A percentile compares a stretch with the other conserved stretches of the same genome.
These are phyloP conservation scores for Camponotus pennsylvanicus DNA, from an alignment of 1,140 invertebrate species.

Conservation along the genomic window DNA sequence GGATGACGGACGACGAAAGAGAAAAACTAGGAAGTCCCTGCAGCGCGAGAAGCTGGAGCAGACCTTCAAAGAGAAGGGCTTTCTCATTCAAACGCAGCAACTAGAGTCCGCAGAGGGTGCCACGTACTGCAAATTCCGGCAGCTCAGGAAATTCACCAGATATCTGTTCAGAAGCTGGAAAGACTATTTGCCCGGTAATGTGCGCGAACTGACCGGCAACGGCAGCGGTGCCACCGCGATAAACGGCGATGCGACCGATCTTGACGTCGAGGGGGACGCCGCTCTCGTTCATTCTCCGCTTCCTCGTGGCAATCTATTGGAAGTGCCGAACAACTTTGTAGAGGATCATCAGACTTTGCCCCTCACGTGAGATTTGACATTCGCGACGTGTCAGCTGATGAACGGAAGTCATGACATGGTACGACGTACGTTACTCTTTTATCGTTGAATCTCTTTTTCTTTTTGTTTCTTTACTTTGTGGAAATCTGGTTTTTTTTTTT, in stretches of 20 bases:
- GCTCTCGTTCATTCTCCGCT: slow-evolving; percentile 62
- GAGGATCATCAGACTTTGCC: slow-evolving; percentile 80
- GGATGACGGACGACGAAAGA: slow-evolving; percentile 88
- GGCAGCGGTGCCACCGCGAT: slow-evolving; percentile 56
- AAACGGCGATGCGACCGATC: slow-evolving; percentile 70
- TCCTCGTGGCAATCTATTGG: slow-evolving; percentile 70
- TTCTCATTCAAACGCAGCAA: slow-evolving; percentile 96
- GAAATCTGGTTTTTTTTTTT: background rate
- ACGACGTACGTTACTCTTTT: background rate
- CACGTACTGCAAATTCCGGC: slow-evolving; percentile 97
- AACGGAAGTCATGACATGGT: background rate
- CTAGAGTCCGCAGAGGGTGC: slow-evolving; percentile 96
- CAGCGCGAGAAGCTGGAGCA: slow-evolving; percentile 96
- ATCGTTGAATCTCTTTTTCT: background rate
- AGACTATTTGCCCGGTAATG: slow-evolving; percentile 94
- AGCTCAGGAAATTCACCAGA: slow-evolving; percentile 95
- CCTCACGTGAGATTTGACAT: slow-evolving; percentile 73
- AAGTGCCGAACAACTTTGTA: slow-evolving; percentile 75
- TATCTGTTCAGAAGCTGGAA: slow-evolving; percentile 97
- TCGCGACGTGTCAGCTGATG: background rate
- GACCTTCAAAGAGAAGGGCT: slow-evolving; percentile 96
- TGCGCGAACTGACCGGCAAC: slow-evolving; percentile 84
- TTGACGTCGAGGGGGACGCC: slow-evolving; percentile 70
- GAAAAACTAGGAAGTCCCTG: slow-evolving; percentile 93
- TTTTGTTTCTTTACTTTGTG: background rate